A percentile compares a stretch with the other conserved stretches of the same genome.
These are phyloP conservation scores for Serilophus lunatus DNA, from an alignment of 2,113 vertebrate genomes.

Conservation along the genomic window DNA sequence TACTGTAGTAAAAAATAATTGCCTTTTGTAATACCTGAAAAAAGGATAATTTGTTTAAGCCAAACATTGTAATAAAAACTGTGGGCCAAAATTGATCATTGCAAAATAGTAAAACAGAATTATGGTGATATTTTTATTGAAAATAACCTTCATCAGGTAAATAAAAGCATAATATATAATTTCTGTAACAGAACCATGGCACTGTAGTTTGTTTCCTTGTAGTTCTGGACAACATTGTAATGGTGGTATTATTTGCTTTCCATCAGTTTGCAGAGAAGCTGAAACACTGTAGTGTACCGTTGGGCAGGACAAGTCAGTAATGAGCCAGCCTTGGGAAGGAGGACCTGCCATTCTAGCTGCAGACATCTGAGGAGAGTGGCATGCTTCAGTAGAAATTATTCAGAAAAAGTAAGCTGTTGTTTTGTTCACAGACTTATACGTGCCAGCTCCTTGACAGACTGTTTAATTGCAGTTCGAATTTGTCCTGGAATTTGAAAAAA, in stretches of 20 bases:
- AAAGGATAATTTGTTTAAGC: neutral
- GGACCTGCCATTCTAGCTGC: constrained; percentile 1
- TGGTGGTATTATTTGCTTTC: constrained; percentile 2
- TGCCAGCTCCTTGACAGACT: neutral
- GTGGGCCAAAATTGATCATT: neutral
- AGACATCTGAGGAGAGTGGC: constrained; percentile 57
- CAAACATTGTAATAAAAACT: neutral
- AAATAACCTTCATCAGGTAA: neutral
- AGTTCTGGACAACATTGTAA: neutral
- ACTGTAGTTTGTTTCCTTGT: neutral
- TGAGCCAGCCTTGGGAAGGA: constrained; percentile 55
- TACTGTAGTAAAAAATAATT: neutral
- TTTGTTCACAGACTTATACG: neutral
- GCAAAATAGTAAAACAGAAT: neutral
- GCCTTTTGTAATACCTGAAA: neutral
- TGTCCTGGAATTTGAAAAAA: neutral
- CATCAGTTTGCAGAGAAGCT: constrained; percentile 16
- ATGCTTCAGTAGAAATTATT: constrained; percentile 50
- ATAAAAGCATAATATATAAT: neutral
- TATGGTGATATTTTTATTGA: neutral
- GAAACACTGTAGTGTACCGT: neutral
- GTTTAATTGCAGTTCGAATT: neutral
- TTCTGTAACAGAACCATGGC: neutral
- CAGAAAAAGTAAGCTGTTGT: constrained; percentile 63
- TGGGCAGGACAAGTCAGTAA: constrained; percentile 45